A percentile compares a stretch with the other conserved stretches of the same genome.
phyloP scores from a whole-genome alignment of 2,888 invertebrate species.

The Rambutsinella grinnellia region DNA sequence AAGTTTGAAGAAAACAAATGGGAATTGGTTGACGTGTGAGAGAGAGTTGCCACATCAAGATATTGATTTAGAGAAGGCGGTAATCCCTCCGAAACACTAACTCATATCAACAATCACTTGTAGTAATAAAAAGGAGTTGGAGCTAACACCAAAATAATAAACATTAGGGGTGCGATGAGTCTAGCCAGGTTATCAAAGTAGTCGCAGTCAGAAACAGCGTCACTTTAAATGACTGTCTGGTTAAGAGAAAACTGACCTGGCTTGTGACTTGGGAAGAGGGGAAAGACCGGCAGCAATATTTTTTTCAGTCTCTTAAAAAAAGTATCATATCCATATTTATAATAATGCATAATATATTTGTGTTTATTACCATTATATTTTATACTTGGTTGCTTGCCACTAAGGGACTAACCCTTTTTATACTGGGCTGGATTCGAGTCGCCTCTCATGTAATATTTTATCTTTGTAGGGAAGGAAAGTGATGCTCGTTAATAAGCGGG shows the following conservation, averaged over 20 bases:
- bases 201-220: slow-evolving; percentile 38
- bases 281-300: slow-evolving; percentile 29
- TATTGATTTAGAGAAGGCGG: slow-evolving; percentile 17
- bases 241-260: slow-evolving; percentile 3
- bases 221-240: slow-evolving; percentile 49
- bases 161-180: not conserved
- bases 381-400: slow-evolving; percentile 12
- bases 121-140: too few species aligned
- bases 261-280: slow-evolving; percentile 35
- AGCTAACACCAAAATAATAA: not conserved
- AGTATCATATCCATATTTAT: slow-evolving; percentile 24
- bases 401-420: too few species aligned
- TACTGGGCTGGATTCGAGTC: slow-evolving; percentile 19
- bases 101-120: not conserved
- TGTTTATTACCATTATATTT: slow-evolving; percentile 52
- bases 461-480: slow-evolving; percentile 40
- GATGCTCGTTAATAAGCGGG: slow-evolving; percentile 51
- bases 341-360: slow-evolving; percentile 45
- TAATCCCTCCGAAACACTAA: not conserved
- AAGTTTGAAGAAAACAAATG: not conserved
- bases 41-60: not conserved
- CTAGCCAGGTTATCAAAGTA: not conserved
- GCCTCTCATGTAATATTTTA: slow-evolving; percentile 53
- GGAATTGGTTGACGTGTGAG: not conserved
- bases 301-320: too few species aligned